A percentile compares a stretch with the other conserved stretches of the same genome.
Conservation (phyloP, 2,888 invertebrate species). For the Thalpophila matura region DNA sequence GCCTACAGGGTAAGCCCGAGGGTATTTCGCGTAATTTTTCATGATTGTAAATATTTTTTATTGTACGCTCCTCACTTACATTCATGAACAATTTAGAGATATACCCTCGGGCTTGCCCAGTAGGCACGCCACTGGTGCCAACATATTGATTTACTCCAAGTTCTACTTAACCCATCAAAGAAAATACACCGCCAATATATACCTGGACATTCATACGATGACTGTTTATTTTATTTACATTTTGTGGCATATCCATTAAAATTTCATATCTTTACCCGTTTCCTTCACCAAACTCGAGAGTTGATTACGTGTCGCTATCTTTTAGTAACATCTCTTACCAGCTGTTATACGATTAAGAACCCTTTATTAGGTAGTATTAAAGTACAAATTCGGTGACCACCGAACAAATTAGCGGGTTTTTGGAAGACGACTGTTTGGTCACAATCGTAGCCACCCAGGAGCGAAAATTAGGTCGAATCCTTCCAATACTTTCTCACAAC, state of each 20-base stretch:
- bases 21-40: too few relatives aligned
- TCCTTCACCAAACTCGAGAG: conserved; percentile 64
- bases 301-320: conserved; percentile 72
- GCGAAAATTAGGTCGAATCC: conserved; percentile 58
- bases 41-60: too few relatives aligned
- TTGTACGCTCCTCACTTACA: too few relatives aligned
- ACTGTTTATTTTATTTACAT: conserved; percentile 51
- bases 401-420: conserved; percentile 62
- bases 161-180: conserved; percentile 8
- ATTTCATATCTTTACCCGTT: conserved; percentile 65
- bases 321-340: conserved; percentile 49
- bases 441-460: conserved; percentile 65
- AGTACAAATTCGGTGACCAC: conserved; percentile 35
- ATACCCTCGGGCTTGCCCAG: too few relatives aligned
- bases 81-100: too few relatives aligned
- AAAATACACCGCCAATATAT: conserved; percentile 3
- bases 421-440: conserved; percentile 64
- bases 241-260: conserved; percentile 60
- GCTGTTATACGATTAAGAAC: conserved; percentile 24
- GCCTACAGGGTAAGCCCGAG: too few relatives aligned
- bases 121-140: too few relatives aligned
- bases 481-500: conserved; percentile 41
- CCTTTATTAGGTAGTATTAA: conserved; percentile 27
- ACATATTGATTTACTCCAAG: conserved; percentile 33
- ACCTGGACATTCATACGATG: conserved; percentile 36